Percentiles rank a stretch among this genome's conserved stretches.
phyloP scores from a whole-genome alignment of 2,113 vertebrate species.

The Thymallus thymallus region DNA sequence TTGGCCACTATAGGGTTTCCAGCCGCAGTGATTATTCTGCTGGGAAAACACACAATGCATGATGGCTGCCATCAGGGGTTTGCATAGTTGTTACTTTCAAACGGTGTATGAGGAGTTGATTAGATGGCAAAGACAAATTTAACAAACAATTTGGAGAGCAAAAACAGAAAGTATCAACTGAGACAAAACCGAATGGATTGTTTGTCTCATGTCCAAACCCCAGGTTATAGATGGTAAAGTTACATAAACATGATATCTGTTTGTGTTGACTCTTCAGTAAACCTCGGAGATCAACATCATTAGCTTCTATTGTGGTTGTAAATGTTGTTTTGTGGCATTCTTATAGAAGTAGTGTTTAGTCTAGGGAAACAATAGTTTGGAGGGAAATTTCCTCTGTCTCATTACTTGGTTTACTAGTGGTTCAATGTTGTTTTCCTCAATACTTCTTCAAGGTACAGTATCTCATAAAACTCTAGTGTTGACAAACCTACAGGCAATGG shows the following conservation, averaged over 20 bases:
- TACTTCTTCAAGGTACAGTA: background rate
- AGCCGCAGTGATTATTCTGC: constrained; percentile 8
- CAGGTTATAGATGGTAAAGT: background rate
- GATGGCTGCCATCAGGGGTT: constrained; percentile 17
- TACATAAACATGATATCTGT: background rate
- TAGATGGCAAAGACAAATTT: background rate
- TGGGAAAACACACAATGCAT: constrained; percentile 20
- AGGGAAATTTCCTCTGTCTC: background rate
- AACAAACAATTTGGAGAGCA: background rate
- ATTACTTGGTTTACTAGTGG: background rate
- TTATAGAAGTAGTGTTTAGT: background rate
- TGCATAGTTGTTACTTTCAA: constrained; percentile 22
- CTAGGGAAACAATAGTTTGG: background rate
- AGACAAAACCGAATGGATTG: background rate
- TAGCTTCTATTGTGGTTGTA: background rate
- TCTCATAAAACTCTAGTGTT: too few species aligned
- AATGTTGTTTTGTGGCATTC: background rate
- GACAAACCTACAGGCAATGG: too few species aligned
- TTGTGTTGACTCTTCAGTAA: background rate
- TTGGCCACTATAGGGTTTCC: background rate
- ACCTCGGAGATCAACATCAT: background rate
- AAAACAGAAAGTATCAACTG: background rate
- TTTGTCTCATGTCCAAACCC: background rate
- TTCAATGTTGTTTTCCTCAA: background rate
- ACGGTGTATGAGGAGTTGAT: constrained; percentile 8